Evolutionary conservation across 2,797 vertebrate genomes (phyloP), one percentile per base, ranked within the genome.

Genomic region (Tachyglossus aculeatus): DNA sequence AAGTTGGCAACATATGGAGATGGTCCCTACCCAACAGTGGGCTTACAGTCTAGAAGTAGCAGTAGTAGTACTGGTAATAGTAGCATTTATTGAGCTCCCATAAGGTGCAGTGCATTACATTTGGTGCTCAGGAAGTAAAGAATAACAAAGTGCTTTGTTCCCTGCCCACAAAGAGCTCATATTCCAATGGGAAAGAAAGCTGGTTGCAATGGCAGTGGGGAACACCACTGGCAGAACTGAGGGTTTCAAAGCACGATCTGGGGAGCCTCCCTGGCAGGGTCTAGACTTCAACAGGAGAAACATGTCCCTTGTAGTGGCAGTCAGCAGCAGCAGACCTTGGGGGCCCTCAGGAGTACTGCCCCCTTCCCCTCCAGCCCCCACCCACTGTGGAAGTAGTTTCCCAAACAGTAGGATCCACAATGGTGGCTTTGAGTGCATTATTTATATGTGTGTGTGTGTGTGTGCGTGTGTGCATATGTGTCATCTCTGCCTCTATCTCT

Each of bases 321-420:
- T 38, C 3, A 2, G 14, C 16, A 8, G 24, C 11, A n/a, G 9
- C 51, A 16, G 43, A 32, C 11, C 9, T 1, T 1, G 16, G 9
- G 15, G 19, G 9, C 1, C 22, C 3, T 2, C 11, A 0, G 4
- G 40, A 11, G n/a, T 25, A 18, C n/a, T n/a, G 21, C 13, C 27
- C 44, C 10, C 21, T 2, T 21, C 39, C 7, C 2, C 11, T 3
- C 9, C 0, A 0, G 0, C 19, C 12, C 25, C 29, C 3, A 1
- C 31, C 45, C 25, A 6, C 1, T 2, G 9, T 47, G 34, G 4
- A 5, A 22, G 14, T n/a, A n/a, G n/a, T n/a, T n/a, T 3, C 22
- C 32, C 24, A 3, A n/a, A 10, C 2, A 24, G 25, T 19, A 19
- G 1, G 0, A 8, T 27, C 60, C 12, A 3, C 2, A n/a, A n/a